A percentile compares a stretch with the other conserved stretches of the same genome.
These are phyloP conservation scores for Theocolax elegans DNA, from an alignment of 1,140 invertebrate species.

Conservation along the genomic window DNA sequence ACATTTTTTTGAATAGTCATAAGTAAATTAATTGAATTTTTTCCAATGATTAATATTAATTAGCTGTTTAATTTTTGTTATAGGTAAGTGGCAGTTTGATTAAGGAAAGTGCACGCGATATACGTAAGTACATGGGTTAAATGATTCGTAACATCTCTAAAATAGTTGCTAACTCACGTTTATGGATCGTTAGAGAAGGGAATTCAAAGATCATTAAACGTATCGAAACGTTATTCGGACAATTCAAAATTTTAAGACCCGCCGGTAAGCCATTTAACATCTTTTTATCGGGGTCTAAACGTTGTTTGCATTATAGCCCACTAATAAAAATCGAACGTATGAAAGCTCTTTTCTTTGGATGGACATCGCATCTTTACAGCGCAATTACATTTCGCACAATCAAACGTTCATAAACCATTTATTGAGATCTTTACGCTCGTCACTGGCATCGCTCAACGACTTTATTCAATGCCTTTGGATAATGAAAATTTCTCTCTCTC, in stretches of 20 bases:
- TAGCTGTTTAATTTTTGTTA: slow-evolving; percentile 3
- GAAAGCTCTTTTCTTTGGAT: slow-evolving; percentile 12
- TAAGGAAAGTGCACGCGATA: no score
- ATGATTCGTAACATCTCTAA: no score
- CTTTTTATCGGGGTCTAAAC: no score
- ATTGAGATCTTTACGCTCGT: slow-evolving; percentile 36
- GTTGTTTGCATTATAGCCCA: slow-evolving; percentile 6
- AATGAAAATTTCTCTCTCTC: slow-evolving; percentile 39
- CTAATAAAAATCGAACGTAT: not conserved
- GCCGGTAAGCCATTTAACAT: not conserved
- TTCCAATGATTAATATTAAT: not conserved
- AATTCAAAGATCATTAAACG: no score
- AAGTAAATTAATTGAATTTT: no score
- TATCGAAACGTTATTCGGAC: no score
- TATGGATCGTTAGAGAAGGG: no score
- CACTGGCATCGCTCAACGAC: slow-evolving; percentile 20
- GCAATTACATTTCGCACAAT: slow-evolving; percentile 21
- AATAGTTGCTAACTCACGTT: no score
- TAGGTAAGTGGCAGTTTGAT: slow-evolving; percentile 16
- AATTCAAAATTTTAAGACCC: no score
- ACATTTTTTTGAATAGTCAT: not conserved
- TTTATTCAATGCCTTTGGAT: slow-evolving; percentile 31
- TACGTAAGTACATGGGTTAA: no score
- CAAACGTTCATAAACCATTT: slow-evolving; percentile 23
- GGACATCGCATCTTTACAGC: slow-evolving; percentile 3